Evolutionary conservation across 2,797 vertebrate species (phyloP), one percentile per base, ranked within the genome.

Genomic region (Acrossocheilus wenchowensis): DNA sequence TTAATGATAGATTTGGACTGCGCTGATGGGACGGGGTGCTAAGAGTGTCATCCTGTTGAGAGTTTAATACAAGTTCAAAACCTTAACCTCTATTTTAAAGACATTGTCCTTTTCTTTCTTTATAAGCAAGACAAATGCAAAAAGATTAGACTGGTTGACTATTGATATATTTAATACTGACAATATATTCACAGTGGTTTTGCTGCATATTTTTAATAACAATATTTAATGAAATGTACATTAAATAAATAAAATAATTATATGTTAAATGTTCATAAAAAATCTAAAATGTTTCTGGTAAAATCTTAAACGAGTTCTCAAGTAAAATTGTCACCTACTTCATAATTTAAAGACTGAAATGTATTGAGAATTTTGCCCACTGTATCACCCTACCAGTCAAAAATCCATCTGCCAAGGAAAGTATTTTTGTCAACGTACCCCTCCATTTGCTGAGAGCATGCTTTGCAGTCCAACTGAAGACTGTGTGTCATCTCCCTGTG

Each of bases 31-130:
- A 91, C 0, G 94, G 94, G 48, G 94, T 93, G 90, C 14, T 86
- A 14, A 87, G 92, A 19, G 91, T 74, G 3, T 97, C 96, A 0
- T 97, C 97, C 94, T 95, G 89, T n/a, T 41, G 19, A 57, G 82
- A 23, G 41, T 85, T 57, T 30, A 23, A 57, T 7, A 73, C 12
- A 6, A 64, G 7, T 36, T 36, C 11, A 26, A 8, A 6, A 15
- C n/a, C 36, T 36, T 36, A 2, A 30, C 14, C 15, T 36, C 60
- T 9, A 21, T 10, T 66, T 64, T 54, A 71, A 30, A 64, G 26
- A 43, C 72, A 77, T 1, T 36, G 9, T 2, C 14, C 30, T 60
- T 4, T 39, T 9, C 3, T 78, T 60, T 41, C 21, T 60, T 78
- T 23, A 23, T 11, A 78, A 54, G 11, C 36, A 41, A 57, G n/a